Evolutionary conservation across 2,113 vertebrate species (phyloP).

Genomic region (Tetrao urogallus): DNA sequence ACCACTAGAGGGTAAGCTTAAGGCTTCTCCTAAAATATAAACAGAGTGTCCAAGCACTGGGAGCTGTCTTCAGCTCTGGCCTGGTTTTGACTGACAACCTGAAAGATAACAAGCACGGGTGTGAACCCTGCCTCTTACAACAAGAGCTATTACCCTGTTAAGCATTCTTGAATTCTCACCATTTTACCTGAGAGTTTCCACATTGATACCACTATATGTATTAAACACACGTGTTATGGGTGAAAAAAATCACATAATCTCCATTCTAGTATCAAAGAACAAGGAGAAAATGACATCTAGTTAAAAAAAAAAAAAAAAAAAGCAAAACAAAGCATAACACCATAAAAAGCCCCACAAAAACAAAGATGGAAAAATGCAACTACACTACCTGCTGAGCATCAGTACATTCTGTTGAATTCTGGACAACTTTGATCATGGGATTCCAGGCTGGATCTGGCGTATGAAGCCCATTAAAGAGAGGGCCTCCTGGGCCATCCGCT

Average conservation of each 20-base stretch:
- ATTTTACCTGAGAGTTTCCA: neutral
- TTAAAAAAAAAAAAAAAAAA: neutral
- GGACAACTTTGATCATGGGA: constrained; percentile 98
- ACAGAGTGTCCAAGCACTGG: neutral
- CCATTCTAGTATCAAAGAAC: neutral
- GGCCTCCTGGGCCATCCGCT: constrained; percentile 92
- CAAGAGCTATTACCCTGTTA: neutral
- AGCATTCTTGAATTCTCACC: neutral
- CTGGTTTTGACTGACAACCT: neutral
- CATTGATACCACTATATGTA: rapidly evolving
- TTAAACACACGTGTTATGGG: neutral
- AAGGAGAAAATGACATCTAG: neutral
- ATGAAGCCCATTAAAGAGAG: constrained; percentile 95
- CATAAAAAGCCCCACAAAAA: neutral
- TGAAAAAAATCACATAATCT: neutral
- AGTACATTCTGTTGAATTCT: constrained; percentile 93
- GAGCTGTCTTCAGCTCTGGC: neutral
- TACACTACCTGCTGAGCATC: constrained; percentile 93
- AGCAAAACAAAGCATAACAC: neutral
- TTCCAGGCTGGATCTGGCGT: constrained; percentile 96
- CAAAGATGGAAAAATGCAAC: neutral
- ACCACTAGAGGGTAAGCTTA: neutral
- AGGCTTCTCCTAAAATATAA: neutral
- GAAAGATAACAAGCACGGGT: neutral
- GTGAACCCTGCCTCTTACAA: neutral